Evolutionary conservation across 2,797 vertebrate genomes (phyloP).

Genomic region (Enteromius radiatus): DNA sequence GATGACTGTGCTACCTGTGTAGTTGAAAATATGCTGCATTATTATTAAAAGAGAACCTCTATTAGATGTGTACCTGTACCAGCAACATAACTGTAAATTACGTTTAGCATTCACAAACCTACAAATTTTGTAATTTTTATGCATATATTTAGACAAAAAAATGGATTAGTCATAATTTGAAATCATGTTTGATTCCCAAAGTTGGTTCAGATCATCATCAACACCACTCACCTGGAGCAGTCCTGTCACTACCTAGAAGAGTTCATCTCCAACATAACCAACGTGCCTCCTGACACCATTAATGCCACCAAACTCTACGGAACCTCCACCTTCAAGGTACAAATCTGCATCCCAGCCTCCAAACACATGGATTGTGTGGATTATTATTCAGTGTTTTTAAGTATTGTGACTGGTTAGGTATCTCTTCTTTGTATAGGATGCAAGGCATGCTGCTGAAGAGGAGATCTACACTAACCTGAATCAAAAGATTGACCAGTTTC

Average conservation of each 20-base stretch:
- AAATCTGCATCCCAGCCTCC: not conserved
- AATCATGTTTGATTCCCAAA: slow-evolving; percentile 63
- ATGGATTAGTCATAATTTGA: not conserved
- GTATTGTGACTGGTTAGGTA: not conserved
- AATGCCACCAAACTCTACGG: slow-evolving; percentile 95
- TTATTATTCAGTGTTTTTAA: not conserved
- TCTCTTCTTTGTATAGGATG: slow-evolving; percentile 77
- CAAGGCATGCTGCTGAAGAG: slow-evolving; percentile 92
- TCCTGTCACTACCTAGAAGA: slow-evolving; percentile 95
- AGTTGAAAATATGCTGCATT: not conserved
- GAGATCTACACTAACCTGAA: slow-evolving; percentile 97
- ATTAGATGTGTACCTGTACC: not conserved
- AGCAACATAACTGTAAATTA: not conserved
- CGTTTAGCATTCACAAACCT: not conserved
- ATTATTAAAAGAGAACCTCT: not conserved
- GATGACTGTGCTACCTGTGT: not conserved
- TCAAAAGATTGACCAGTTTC: slow-evolving; percentile 96
- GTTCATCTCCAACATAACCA: slow-evolving; percentile 97
- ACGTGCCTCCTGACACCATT: slow-evolving; percentile 88
- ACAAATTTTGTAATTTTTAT: not conserved
- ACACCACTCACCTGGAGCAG: slow-evolving; percentile 95
- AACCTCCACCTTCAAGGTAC: slow-evolving; percentile 95
- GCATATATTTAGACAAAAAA: not conserved
- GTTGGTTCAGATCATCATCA: slow-evolving; percentile 97
- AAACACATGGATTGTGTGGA: not conserved